phyloP scores from a whole-genome alignment of 2,113 vertebrate genomes.

The Dromiciops gliroides region DNA sequence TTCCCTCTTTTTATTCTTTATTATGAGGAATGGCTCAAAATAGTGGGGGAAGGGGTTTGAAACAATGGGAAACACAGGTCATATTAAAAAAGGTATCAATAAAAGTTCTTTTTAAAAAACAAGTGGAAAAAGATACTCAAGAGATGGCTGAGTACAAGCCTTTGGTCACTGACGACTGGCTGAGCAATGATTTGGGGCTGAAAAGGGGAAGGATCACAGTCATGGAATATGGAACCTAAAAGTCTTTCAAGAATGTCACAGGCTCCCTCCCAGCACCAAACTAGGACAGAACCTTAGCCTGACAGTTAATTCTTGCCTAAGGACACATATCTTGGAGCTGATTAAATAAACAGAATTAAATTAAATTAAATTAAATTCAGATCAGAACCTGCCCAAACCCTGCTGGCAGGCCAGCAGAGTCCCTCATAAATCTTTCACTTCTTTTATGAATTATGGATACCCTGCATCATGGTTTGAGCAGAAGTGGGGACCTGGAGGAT shows the following conservation, averaged over 20 bases:
- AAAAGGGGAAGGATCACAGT: background rate
- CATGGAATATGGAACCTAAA: background rate
- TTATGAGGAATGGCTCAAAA: background rate
- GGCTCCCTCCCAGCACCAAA: constrained; percentile 24
- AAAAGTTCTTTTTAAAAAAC: background rate
- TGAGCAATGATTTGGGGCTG: background rate
- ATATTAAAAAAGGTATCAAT: background rate
- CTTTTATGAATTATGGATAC: constrained; percentile 60
- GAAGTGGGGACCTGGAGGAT: background rate
- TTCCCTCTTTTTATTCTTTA: background rate
- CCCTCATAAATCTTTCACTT: constrained; percentile 65
- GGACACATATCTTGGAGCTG: constrained; percentile 58
- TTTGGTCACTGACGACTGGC: background rate
- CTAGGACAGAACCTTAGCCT: constrained; percentile 19
- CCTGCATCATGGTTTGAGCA: constrained; percentile 23
- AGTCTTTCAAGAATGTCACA: constrained; percentile 23
- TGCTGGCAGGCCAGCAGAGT: constrained; percentile 45
- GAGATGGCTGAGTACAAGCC: background rate
- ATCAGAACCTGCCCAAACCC: constrained; percentile 63
- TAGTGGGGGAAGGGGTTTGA: background rate
- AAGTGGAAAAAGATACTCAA: background rate
- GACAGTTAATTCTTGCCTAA: constrained; percentile 66
- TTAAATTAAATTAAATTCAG: constrained; percentile 78
- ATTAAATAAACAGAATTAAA: constrained; percentile 76
- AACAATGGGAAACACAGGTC: background rate